Base-by-base conservation (phyloP, 2,113 vertebrate species). In the Chrysemys picta region DNA sequence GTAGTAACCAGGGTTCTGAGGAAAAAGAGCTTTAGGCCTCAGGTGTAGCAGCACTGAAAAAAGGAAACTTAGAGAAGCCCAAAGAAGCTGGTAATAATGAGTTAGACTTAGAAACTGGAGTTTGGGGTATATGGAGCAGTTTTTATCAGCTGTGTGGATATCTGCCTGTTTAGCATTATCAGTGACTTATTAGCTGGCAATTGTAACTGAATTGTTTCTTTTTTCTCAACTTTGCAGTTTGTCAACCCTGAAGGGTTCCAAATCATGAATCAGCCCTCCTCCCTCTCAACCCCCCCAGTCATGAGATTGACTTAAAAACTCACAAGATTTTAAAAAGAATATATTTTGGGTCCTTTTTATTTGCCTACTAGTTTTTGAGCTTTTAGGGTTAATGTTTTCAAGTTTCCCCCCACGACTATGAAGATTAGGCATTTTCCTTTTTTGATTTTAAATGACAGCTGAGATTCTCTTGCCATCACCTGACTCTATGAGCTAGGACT, bases 401-500 rank as follows among this genome's bases (percentile, higher is more conserved):
- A 5, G 54, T 89, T 89, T 92, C 89, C 89, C 72, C 84, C 56
- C n/a, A 0, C 19, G 45, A 29, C 7, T 3, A 1, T 80, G 72
- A 90, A 88, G 95, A 88, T 92, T 17, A 59, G 29, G 72, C 0
- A 6, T 78, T 25, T 45, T 12, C 19, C 17, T 91, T 88, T 87
- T 54, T 54, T 35, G 75, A 85, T 85, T 75, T 87, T 83, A 89
- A 84, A 89, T 93, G 90, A 87, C 9, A 3, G 82, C 88, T 89
- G 83, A 75, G 92, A 92, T 87, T 88, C 85, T 91, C 29, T 35
- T 87, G 88, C 81, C 92, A 87, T 97, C 94, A 95, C 72, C 93
- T 92, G 92, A 65, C 80, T 89, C 82, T 80, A 87, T 78, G 75
- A 47, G 88, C 85, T 52, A 88, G 88, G 93, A 87, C 89, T 93